Evolutionary conservation across 2,888 invertebrate species (phyloP).

Genomic region (Leistus spinibarbis): DNA sequence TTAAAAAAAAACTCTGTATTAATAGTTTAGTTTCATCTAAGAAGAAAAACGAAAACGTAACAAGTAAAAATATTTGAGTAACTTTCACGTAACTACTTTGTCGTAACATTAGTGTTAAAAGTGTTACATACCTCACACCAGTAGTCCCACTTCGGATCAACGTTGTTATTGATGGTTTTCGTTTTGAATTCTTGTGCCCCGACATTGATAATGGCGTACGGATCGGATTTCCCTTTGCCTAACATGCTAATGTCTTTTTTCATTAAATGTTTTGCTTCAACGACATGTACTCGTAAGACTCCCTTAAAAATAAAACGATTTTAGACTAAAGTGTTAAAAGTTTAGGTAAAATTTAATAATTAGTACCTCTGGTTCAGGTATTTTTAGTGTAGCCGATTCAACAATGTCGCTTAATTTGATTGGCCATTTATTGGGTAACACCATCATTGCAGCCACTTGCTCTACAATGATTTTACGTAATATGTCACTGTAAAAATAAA

Average conservation of each 20-base stretch:
- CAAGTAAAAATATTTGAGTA: neutral
- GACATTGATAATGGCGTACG: slow-evolving; percentile 89
- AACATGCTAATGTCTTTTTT: slow-evolving; percentile 93
- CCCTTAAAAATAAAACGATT: slow-evolving; percentile 66
- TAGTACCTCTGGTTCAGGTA: slow-evolving; percentile 92
- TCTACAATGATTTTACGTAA: slow-evolving; percentile 86
- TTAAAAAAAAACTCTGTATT: neutral
- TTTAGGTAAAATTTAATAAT: too few relatives aligned
- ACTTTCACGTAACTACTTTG: neutral
- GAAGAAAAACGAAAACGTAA: slow-evolving; percentile 33
- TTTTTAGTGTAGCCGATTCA: slow-evolving; percentile 79
- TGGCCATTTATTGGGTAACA: slow-evolving; percentile 93
- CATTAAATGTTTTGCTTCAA: slow-evolving; percentile 94
- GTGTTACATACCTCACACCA: slow-evolving; percentile 86
- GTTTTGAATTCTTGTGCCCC: slow-evolving; percentile 95
- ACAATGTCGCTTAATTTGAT: slow-evolving; percentile 87
- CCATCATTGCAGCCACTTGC: slow-evolving; percentile 91
- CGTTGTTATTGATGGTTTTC: slow-evolving; percentile 89
- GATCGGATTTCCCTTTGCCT: slow-evolving; percentile 95
- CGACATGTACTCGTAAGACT: slow-evolving; percentile 89
- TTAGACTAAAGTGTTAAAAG: neutral
- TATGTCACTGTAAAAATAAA: slow-evolving; percentile 79
- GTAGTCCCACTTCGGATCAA: slow-evolving; percentile 97
- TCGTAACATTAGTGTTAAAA: slow-evolving; percentile 28
- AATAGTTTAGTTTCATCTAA: slow-evolving; percentile 19